phyloP scores from a whole-genome alignment of 2,797 vertebrate species.

The Sebastes aleutianus region DNA sequence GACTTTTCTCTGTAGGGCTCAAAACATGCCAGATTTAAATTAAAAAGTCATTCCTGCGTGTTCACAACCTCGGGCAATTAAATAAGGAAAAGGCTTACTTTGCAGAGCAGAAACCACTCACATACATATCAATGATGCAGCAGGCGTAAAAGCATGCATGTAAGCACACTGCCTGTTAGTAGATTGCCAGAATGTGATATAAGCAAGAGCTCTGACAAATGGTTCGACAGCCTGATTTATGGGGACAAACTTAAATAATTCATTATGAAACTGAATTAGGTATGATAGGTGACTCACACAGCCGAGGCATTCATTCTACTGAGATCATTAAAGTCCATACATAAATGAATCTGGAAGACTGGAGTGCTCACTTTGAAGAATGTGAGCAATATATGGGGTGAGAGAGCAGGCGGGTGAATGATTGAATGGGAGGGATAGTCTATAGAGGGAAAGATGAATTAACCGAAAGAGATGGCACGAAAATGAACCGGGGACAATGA shows the following conservation, averaged over 20 bases:
- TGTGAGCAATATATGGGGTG: slow-evolving; percentile 40
- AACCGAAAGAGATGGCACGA: slow-evolving; percentile 3
- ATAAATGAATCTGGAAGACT: slow-evolving; percentile 33
- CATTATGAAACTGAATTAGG: slow-evolving; percentile 28
- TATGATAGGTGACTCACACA: slow-evolving; percentile 16
- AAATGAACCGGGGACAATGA: slow-evolving; percentile 42
- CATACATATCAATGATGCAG: not conserved
- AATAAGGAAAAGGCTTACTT: not conserved
- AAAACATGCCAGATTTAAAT: slow-evolving; percentile 24
- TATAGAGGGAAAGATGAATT: slow-evolving; percentile 1
- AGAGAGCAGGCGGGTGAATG: slow-evolving; percentile 2
- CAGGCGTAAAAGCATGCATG: not conserved
- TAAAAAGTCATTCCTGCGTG: not conserved
- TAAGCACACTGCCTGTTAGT: not conserved
- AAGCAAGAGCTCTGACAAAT: slow-evolving; percentile 1
- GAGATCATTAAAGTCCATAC: slow-evolving; percentile 47
- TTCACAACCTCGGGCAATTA: not conserved
- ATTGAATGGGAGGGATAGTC: slow-evolving; percentile 11
- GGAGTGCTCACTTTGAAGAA: slow-evolving; percentile 46
- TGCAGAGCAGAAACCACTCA: not conserved
- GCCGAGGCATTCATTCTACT: slow-evolving; percentile 18
- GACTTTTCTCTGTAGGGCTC: not conserved
- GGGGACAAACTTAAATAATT: slow-evolving; percentile 49
- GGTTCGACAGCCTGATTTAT: slow-evolving; percentile 16
- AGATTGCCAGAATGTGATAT: not conserved